Conservation (phyloP, 2,113 vertebrate genomes). For the Sphyrna mokarran region DNA sequence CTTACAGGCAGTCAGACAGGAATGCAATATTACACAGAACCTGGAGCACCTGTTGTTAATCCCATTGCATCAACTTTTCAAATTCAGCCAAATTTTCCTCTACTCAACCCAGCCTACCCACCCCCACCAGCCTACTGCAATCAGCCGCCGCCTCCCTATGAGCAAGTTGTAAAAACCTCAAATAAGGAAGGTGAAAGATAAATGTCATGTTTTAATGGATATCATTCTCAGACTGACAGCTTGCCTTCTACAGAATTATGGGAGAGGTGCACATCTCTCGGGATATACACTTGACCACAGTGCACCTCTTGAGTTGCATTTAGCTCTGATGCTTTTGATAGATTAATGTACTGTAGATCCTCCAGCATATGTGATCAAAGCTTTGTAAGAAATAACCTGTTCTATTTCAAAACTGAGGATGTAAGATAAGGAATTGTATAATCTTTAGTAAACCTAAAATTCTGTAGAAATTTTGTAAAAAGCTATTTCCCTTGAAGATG, state of each 20-base stretch:
- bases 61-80: constrained; percentile 69
- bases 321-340: constrained; percentile 20
- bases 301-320: not conserved
- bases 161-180: constrained; percentile 80
- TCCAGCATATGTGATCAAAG: not conserved
- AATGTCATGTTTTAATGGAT: not conserved
- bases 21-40: constrained; percentile 75
- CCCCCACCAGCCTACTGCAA: constrained; percentile 92
- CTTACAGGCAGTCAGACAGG: constrained; percentile 75
- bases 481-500: constrained; percentile 13
- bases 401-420: not conserved
- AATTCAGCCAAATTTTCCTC: constrained; percentile 69
- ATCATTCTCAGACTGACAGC: not conserved
- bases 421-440: not conserved
- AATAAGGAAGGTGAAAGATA: constrained; percentile 52
- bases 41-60: constrained; percentile 58
- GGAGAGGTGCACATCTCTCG: constrained; percentile 1
- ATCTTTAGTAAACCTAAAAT: not conserved
- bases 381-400: not conserved
- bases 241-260: not conserved
- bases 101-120: constrained; percentile 70
- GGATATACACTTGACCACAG: not conserved
- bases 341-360: not conserved
- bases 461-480: constrained; percentile 24
- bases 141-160: constrained; percentile 85